Percentiles rank a stretch among this genome's conserved stretches.
Evolutionary conservation across 2,797 vertebrate species (phyloP).

Genomic region (Myiotriccus ornatus): DNA sequence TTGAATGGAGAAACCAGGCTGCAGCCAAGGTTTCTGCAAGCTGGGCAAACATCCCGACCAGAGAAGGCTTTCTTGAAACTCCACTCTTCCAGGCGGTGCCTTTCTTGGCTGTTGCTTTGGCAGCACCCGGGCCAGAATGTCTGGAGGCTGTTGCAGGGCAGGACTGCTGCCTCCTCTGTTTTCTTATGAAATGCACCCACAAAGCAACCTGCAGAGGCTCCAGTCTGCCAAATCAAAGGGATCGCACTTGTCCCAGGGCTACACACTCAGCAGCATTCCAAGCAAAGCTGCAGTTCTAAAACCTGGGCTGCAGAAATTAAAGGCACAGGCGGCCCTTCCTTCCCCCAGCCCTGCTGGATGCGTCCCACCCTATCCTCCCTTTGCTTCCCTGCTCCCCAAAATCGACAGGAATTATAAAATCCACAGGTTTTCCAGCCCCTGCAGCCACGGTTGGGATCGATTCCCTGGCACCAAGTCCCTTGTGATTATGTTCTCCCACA

Average conservation of each 20-base stretch:
- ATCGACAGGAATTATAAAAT: neutral
- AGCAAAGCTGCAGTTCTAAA: constrained; percentile 37
- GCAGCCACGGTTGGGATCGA: neutral
- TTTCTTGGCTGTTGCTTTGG: constrained; percentile 51
- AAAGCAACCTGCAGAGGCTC: constrained; percentile 57
- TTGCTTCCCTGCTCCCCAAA: neutral
- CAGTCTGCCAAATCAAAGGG: constrained; percentile 64
- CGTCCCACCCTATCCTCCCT: neutral
- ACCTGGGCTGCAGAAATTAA: constrained; percentile 38
- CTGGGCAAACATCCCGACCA: constrained; percentile 22
- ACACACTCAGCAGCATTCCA: constrained; percentile 63
- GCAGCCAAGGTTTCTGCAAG: constrained; percentile 44
- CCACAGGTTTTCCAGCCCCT: neutral
- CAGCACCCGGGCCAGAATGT: constrained; percentile 56
- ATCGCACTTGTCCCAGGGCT: constrained; percentile 52
- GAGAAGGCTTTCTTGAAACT: constrained; percentile 47
- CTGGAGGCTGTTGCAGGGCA: constrained; percentile 65
- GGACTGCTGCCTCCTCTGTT: constrained; percentile 58
- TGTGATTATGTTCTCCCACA: neutral
- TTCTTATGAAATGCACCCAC: constrained; percentile 66
- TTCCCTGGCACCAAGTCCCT: neutral
- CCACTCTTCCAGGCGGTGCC: constrained; percentile 48
- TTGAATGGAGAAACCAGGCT: neutral
- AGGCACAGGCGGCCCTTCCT: constrained; percentile 16
- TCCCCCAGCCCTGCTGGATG: neutral